A percentile compares a stretch with the other conserved stretches of the same genome.
Evolutionary conservation across 2,797 vertebrate species (phyloP).

Genomic region (Chiroxiphia lanceolata): DNA sequence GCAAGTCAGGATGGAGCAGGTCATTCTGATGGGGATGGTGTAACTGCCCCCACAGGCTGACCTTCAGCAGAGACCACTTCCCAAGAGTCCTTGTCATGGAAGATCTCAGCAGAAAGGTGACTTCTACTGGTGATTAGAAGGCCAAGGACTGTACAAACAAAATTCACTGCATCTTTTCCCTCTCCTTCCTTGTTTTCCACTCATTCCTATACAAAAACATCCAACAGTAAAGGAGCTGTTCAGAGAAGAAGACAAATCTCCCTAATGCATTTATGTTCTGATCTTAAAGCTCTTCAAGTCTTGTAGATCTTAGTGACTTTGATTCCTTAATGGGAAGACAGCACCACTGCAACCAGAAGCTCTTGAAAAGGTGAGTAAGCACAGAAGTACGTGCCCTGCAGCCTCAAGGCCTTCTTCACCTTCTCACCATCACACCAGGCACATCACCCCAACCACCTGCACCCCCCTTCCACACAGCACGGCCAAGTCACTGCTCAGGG

Average conservation of each 20-base stretch:
- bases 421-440: neutral
- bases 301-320: neutral
- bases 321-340: neutral
- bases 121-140: neutral
- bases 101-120: neutral
- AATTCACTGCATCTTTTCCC: neutral
- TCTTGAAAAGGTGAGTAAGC: neutral
- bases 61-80: neutral
- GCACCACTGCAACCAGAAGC: neutral
- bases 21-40: neutral
- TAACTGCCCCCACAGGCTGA: neutral
- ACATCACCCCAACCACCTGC: neutral
- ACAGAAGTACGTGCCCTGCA: neutral
- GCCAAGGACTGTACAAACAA: neutral
- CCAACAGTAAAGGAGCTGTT: neutral
- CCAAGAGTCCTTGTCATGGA: neutral
- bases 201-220: neutral
- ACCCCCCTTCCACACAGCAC: neutral
- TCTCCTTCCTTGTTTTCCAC: neutral
- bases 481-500: neutral
- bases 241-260: neutral
- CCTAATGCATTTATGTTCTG: neutral
- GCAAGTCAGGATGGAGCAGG: neutral
- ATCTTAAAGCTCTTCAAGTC: neutral
- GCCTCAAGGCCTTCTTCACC: neutral